phyloP scores from a whole-genome alignment of 2,797 vertebrate species.

The Loris lydekkerianus region DNA sequence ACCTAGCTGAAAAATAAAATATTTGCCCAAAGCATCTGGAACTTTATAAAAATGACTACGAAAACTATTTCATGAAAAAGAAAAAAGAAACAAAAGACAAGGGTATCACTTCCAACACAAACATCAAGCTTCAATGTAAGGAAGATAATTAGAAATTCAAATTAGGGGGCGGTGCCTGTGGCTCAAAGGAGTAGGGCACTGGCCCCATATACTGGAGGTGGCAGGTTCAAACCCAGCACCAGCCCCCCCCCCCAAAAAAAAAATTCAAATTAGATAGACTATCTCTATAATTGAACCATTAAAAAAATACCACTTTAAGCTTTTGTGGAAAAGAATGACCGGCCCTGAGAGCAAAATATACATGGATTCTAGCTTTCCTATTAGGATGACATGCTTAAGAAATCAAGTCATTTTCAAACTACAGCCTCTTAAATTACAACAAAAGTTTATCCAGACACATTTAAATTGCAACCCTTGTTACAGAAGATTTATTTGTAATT shows the following conservation, averaged over 20 bases:
- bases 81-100: slow-evolving; percentile 36
- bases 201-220: no score
- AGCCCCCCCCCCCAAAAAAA: not conserved
- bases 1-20: not conserved
- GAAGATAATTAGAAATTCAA: slow-evolving; percentile 38
- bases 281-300: not conserved
- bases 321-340: slow-evolving; percentile 55
- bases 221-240: no score
- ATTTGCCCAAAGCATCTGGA: slow-evolving; percentile 5
- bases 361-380: slow-evolving; percentile 1
- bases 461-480: slow-evolving; percentile 22
- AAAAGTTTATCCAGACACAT: slow-evolving; percentile 26
- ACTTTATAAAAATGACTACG: slow-evolving; percentile 57
- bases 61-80: slow-evolving; percentile 45
- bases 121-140: not conserved
- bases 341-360: not conserved
- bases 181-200: no score
- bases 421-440: slow-evolving; percentile 9
- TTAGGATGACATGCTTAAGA: slow-evolving; percentile 13
- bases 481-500: slow-evolving; percentile 27
- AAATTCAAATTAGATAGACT: slow-evolving; percentile 56
- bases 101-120: not conserved
- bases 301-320: slow-evolving; percentile 47
- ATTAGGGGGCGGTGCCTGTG: not conserved
- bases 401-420: slow-evolving; percentile 56